Evolutionary conservation across 2,888 invertebrate species (phyloP), one percentile per base, ranked within the genome.

Genomic region (Stegophylla sp.): DNA sequence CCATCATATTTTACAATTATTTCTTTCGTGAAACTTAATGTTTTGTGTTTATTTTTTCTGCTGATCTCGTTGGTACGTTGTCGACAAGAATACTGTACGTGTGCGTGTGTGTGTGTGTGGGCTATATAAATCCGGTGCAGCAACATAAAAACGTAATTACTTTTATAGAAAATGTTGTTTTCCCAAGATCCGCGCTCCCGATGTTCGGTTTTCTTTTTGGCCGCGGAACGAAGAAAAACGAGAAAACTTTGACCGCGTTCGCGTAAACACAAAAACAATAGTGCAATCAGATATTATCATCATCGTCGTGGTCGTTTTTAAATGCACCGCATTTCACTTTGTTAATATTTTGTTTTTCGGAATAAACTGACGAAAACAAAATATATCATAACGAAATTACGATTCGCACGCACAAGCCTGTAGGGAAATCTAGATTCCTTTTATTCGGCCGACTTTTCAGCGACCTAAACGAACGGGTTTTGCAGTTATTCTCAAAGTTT

Each of bases 201-300:
- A 26, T 61, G 12, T 41, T 59, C n/a, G 17, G n/a, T 59, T 53
- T 43, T 59, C 0, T 17, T 43, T n/a, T 59, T n/a, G 26, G 26
- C n/a, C n/a, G 1, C 12, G 12, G 26, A 41, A 34, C 20, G 20
- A 41, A 17, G 26, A 28, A 73, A 73, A 43, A 73, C 28, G 0
- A 59, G 15, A 26, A 73, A 61, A 73, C 61, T 61, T 61, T 61
- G 13, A 17, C 45, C 59, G 13, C 15, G 0, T n/a, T n/a, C n/a
- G n/a, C n/a, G n/a, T n/a, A n/a, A n/a, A n/a, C n/a, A n/a, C 10
- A 34, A 51, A 59, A 74, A 74, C 61, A 73, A 48, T 74, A 63
- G 48, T 48, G 48, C 28, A 63, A 74, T 74, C 48, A 74, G 15
- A 63, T 48, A n/a, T 15, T n/a, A n/a, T n/a, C n/a, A n/a, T n/a